Evolutionary conservation across 2,888 invertebrate species (phyloP), one percentile per base, ranked within the genome.

Genomic region (Hecatera dysodea): DNA sequence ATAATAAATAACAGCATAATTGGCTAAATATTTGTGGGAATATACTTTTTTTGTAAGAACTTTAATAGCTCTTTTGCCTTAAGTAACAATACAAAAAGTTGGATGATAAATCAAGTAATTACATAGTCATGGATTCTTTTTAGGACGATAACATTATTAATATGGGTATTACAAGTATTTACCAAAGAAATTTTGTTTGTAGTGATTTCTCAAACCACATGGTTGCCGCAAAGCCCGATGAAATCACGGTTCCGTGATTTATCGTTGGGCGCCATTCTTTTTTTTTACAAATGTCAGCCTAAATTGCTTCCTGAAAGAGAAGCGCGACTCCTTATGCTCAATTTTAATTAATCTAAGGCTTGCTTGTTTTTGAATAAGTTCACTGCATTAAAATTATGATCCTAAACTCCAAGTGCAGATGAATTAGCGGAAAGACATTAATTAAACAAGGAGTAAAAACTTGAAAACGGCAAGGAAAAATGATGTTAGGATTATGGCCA

Each of bases 11-110:
- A 53, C 6, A 48, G 11, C 24, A 44, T 73, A 78, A 72, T 55
- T 76, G 53, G 9, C 33, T n/a, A 60, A 67, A 67, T 63, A 79
- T 67, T 79, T 66, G 62, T 76, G 79, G 73, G 79, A 76, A 78
- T 24, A 8, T 33, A 19, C 56, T 27, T 71, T 78, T 71, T 72
- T 52, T 57, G 5, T 22, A 24, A 53, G 8, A 44, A 63, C 15
- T 56, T 59, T 22, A 61, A 64, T 48, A 46, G 46, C 22, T 73
- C 46, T 63, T 63, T 27, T 63, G 66, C 53, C 36, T 36, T 66
- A 62, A 59, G 61, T 52, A 6, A 19, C 29, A 53, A 76, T 53
- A 44, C 15, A 48, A 62, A 44, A 62, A 44, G 15, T 15, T 27
- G 22, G 56, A 46, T 39, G 11, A 63, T 79, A 44, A 60, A 73